Base-by-base conservation (phyloP, 2,797 vertebrate species). In the Sebastes itinus region DNA sequence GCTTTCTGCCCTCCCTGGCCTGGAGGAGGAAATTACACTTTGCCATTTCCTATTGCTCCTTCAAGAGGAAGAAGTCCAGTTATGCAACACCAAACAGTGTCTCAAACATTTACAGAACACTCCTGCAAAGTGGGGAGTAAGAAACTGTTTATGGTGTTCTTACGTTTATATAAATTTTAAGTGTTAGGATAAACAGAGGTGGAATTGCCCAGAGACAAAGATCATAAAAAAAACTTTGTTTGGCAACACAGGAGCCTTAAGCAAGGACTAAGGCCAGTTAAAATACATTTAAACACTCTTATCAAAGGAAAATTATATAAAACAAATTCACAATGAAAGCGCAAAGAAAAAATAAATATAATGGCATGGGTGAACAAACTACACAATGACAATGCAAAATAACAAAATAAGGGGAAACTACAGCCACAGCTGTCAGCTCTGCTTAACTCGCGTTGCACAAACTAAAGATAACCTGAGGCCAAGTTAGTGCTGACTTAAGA, bases 31-130 rank as follows among this genome's bases (percentile, higher is more conserved):
- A 90, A 88, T 86, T 75, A 82, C 68, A 72, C 73, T 81, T 66
- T 32, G 70, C 61, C 35, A 83, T 89, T 94, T 92, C 91, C 89
- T 87, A 81, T 78, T 85, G 75, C 72, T 74, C 65, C 73, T 78
- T 79, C 54, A 63, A 76, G 65, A 89, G 81, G 72, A 90, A 89
- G 75, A 83, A 61, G 74, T 42, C 22, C 12, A 62, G 82, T 90
- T 89, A 88, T 32, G 73, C 62, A 91, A 91, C 11, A 42, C 6
- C 25, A 66, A 71, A 76, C 82, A 49, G 1, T 2, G 66, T 27
- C 33, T 61, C 38, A 46, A 77, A 83, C 52, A 64, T 79, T 64
- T 55, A 78, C 14, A 60, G 54, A 64, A 35, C 23, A 72, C 63
- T 56, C 30, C 3, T 23, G 30, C 16, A 78, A 49, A 62, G 49